Conservation (phyloP, 30 jellyfish, hydroid and myxozoan species). For the Pseudorhiza aurosa region DNA sequence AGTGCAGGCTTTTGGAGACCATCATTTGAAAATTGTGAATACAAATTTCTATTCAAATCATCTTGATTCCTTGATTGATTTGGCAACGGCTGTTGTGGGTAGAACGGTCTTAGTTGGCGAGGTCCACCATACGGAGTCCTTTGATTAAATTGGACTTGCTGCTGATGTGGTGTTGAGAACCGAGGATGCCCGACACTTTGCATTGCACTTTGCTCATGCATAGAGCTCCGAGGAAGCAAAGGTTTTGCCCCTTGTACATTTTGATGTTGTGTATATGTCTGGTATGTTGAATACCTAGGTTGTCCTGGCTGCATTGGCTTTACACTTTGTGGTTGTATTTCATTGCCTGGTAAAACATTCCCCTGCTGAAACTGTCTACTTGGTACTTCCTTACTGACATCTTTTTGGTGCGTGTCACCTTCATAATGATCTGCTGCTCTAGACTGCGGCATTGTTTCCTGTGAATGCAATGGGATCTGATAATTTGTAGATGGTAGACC, state of each 20-base stretch:
- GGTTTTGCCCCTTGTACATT: background rate
- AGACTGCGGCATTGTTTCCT: background rate
- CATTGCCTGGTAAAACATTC: no score
- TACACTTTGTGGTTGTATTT: no score
- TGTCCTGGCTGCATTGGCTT: no score
- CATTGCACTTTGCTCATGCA: background rate
- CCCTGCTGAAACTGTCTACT: no score
- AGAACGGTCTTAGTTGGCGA: background rate
- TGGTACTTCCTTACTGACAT: no score
- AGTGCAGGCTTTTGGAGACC: background rate
- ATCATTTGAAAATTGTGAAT: background rate
- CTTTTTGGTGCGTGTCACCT: no score
- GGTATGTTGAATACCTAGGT: no score
- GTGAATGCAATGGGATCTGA: background rate
- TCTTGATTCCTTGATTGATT: background rate
- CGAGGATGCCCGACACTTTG: background rate
- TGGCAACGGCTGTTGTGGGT: background rate
- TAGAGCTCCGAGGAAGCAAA: no score
- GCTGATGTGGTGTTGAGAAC: background rate
- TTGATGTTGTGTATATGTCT: no score
- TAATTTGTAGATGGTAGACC: background rate
- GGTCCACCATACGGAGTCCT: background rate
- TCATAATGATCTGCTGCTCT: background rate
- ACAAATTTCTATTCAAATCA: background rate
- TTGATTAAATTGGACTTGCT: background rate